phyloP scores from a whole-genome alignment of 1,140 invertebrate genomes.

The Lanistes nyassanus region DNA sequence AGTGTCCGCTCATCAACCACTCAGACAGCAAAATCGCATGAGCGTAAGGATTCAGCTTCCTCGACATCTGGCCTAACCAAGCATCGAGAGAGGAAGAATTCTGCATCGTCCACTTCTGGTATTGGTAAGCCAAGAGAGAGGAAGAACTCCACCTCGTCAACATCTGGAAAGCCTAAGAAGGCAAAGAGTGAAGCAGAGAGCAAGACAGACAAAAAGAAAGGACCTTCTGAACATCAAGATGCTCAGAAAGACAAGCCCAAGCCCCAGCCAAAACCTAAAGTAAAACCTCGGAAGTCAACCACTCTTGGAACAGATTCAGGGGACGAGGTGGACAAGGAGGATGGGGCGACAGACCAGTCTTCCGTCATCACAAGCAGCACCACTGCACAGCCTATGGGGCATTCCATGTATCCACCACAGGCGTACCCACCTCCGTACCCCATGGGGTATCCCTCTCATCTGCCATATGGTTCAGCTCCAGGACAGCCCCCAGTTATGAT shows the following conservation, averaged over 20 bases:
- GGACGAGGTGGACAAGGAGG: slow-evolving; percentile 7
- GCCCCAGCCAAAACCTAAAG: slow-evolving; percentile 51
- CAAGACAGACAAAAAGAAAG: slow-evolving; percentile 14
- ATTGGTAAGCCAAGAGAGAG: slow-evolving; percentile 29
- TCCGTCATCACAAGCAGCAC: background rate
- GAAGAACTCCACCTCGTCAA: slow-evolving; percentile 1
- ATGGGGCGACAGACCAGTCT: slow-evolving; percentile 5
- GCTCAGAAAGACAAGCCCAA: slow-evolving; percentile 32
- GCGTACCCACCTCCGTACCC: background rate
- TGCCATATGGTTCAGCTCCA: slow-evolving; percentile 3
- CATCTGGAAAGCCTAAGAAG: slow-evolving; percentile 20
- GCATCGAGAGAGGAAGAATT: slow-evolving; percentile 16
- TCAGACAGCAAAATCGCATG: slow-evolving; percentile 36
- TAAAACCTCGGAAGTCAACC: slow-evolving; percentile 46
- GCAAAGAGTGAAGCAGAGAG: slow-evolving; percentile 6
- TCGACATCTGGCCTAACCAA: slow-evolving; percentile 10
- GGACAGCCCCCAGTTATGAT: slow-evolving; percentile 5
- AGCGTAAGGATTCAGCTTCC: slow-evolving; percentile 8
- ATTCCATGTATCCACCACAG: slow-evolving; percentile 9
- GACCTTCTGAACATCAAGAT: slow-evolving; percentile 1
- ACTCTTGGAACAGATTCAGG: background rate
- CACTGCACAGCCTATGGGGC: background rate
- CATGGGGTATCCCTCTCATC: slow-evolving; percentile 12
- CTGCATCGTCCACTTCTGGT: slow-evolving; percentile 5
- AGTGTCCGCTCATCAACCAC: slow-evolving; percentile 47